phyloP scores from a whole-genome alignment of 2,888 invertebrate genomes.

The Micoletzkya japonica region DNA sequence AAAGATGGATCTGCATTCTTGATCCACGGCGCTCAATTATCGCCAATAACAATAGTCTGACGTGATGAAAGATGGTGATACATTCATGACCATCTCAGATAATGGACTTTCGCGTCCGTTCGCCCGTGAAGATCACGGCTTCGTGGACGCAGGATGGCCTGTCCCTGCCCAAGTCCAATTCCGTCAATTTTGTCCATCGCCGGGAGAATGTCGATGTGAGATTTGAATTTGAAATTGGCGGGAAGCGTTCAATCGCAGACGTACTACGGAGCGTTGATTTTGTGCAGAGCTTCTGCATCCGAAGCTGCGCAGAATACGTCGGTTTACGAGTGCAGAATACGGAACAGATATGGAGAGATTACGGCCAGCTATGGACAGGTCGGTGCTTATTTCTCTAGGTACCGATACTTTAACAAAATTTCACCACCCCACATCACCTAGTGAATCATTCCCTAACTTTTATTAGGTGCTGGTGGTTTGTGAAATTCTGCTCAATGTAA shows the following conservation, averaged over 20 bases:
- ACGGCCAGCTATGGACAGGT: slow-evolving; percentile 26
- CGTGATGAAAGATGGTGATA: too few relatives aligned
- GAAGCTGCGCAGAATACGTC: slow-evolving; percentile 12
- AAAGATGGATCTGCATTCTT: too few relatives aligned
- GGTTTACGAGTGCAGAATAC: slow-evolving; percentile 24
- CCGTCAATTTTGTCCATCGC: slow-evolving; percentile 23
- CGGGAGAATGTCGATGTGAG: slow-evolving; percentile 25
- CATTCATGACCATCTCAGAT: slow-evolving; percentile 1
- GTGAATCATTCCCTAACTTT: background rate
- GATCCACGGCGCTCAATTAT: too few relatives aligned
- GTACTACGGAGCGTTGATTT: slow-evolving; percentile 26
- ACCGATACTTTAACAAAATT: too few relatives aligned
- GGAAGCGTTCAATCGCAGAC: slow-evolving; percentile 6
- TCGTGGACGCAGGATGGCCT: slow-evolving; percentile 23
- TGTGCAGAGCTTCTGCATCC: slow-evolving; percentile 11
- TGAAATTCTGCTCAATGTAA: too few relatives aligned
- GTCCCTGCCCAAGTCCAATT: slow-evolving; percentile 7
- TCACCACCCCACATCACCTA: too few relatives aligned
- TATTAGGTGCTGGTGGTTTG: too few relatives aligned
- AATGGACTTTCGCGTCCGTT: slow-evolving; percentile 28
- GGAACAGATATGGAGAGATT: slow-evolving; percentile 22
- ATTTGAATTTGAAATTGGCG: background rate
- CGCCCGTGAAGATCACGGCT: slow-evolving; percentile 22
- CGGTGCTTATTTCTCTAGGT: too few relatives aligned
- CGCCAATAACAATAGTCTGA: too few relatives aligned